Base-by-base conservation (phyloP, 2,888 invertebrate species). In the Mechanitis messenoides region DNA sequence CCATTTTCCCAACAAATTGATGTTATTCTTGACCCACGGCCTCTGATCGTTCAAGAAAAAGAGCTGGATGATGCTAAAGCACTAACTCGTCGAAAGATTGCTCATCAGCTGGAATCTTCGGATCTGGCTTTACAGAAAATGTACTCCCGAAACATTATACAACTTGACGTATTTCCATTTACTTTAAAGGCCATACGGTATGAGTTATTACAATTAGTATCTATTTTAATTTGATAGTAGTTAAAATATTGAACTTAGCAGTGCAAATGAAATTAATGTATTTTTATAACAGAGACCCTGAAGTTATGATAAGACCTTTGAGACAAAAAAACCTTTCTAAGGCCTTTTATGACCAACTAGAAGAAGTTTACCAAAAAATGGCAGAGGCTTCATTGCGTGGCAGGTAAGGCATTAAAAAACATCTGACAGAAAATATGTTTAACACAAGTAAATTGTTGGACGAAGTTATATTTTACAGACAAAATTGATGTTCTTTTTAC, bases 81-180 rank as follows among this genome's bases (percentile, higher is more conserved):
- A 3, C 81, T 94, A 45, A 92, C 95, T 1, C 86, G 90, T 33
- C 87, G 92, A 50, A 94, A 94, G 77, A 77, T 94, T 45, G 94
- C 93, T 0, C 94, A 93, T 74, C 92, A 94, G 66, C 87, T 94
- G 2, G 94, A 94, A 70, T 94, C 93, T 66, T 94, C 94, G 0
- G 91, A 92, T 68, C 75, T 94, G 3, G 91, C 87, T 2, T 81
- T 93, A 20, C 74, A 91, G 33, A 94, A 95, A 75, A 86, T 95
- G 73, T 86, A 92, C 74, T 85, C 91, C 5, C 92, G 93, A 70
- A 95, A 95, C 69, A 91, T 95, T 28, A 88, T 93, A 63, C 91
- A 92, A 7, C 79, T 95, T 45, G 93, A 93, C 61, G 90, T 92
- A 33, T 92, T 92, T 71, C 93, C 94, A 0, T 91, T 94, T 57